Evolutionary conservation across 2,797 vertebrate species (phyloP).

Genomic region (Platalea minor): DNA sequence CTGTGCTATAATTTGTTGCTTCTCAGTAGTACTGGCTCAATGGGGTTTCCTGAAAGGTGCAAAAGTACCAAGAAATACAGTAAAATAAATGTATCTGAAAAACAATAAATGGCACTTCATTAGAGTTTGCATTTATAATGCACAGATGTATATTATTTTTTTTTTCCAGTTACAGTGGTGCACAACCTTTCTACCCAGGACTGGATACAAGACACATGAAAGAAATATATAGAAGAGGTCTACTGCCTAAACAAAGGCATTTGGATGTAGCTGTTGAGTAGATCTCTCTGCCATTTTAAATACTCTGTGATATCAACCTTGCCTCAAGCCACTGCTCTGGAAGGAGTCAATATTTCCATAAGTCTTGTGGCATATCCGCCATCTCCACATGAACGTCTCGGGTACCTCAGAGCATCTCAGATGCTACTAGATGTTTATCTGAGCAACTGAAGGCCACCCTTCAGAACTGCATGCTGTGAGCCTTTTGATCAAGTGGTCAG

Average conservation of each 20-base stretch:
- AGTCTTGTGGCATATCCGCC: not conserved
- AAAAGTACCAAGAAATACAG: not conserved
- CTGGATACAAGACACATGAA: not conserved
- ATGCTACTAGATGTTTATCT: not conserved
- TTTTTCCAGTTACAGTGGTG: not conserved
- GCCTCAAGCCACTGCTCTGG: not conserved
- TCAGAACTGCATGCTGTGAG: not conserved
- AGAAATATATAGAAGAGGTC: not conserved
- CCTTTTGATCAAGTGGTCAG: not conserved
- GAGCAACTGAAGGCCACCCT: not conserved
- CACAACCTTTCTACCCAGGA: not conserved
- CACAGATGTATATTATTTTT: not conserved
- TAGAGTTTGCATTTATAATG: not conserved
- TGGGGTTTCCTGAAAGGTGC: not conserved
- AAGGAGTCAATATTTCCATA: not conserved
- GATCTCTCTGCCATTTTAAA: not conserved
- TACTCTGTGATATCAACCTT: not conserved
- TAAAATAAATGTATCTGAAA: not conserved
- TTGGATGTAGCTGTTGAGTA: not conserved
- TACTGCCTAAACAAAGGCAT: not conserved
- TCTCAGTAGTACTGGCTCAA: not conserved
- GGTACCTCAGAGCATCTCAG: not conserved
- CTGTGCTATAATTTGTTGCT: not conserved
- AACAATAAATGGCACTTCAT: not conserved
- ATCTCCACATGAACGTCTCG: not conserved